These are phyloP conservation scores for Operophtera brumata DNA, from an alignment of 2,888 invertebrate species.

Conservation along the genomic window DNA sequence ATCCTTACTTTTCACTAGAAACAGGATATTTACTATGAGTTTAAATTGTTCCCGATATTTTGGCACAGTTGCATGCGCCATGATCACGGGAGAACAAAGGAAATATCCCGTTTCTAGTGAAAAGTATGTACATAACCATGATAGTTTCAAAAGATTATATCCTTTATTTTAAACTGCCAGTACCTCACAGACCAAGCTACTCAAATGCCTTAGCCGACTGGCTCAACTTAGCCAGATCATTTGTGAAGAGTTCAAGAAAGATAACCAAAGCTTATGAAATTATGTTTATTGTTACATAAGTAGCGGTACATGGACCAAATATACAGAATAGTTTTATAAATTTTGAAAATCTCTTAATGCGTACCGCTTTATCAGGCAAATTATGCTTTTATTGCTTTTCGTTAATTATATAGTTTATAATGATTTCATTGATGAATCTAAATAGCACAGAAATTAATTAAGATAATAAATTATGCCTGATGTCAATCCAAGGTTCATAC, in stretches of 20 bases:
- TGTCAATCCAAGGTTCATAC: slow-evolving; percentile 3
- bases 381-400: slow-evolving; percentile 24
- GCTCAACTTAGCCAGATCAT: no score
- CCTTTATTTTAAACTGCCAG: no score
- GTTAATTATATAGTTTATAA: slow-evolving; percentile 31
- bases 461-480: not conserved
- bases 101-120: no score
- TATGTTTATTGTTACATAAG: slow-evolving; percentile 41
- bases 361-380: slow-evolving; percentile 29
- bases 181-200: no score
- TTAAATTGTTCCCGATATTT: no score
- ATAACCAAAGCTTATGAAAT: slow-evolving; percentile 32
- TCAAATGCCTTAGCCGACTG: no score
- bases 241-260: not conserved
- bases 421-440: slow-evolving; percentile 25
- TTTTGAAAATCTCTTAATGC: slow-evolving; percentile 42
- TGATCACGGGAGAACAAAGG: no score
- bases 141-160: not conserved
- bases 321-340: slow-evolving; percentile 53
- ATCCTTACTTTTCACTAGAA: no score
- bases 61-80: no score
- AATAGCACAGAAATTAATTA: slow-evolving; percentile 12
- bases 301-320: slow-evolving; percentile 49
- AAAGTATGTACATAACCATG: no score
- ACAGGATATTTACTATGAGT: no score